Conservation (phyloP, 2,113 vertebrate genomes). For the Embiotoca jacksoni region DNA sequence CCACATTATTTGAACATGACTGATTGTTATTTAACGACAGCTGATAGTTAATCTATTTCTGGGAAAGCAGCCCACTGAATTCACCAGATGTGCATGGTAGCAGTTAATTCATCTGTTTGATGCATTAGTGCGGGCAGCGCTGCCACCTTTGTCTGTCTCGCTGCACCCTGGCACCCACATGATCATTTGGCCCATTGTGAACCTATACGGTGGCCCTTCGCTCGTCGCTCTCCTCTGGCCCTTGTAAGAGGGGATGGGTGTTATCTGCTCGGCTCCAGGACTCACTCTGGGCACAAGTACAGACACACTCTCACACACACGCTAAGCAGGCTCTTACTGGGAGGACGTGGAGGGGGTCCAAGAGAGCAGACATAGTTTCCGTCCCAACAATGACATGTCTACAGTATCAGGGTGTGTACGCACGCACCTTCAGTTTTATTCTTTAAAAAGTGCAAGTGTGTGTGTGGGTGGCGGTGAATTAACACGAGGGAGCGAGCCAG, state of each 20-base stretch:
- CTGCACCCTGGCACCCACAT: constrained; percentile 60
- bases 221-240: constrained; percentile 58
- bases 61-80: constrained; percentile 67
- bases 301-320: constrained; percentile 53
- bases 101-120: constrained; percentile 70
- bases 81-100: constrained; percentile 63
- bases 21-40: constrained; percentile 67
- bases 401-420: constrained; percentile 28
- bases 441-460: constrained; percentile 21
- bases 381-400: constrained; percentile 65
- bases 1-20: constrained; percentile 56
- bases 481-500: constrained; percentile 7
- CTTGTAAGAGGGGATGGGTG: constrained; percentile 59
- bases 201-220: constrained; percentile 32
- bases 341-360: constrained; percentile 59
- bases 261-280: constrained; percentile 76
- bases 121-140: constrained; percentile 50
- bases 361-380: constrained; percentile 54
- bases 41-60: constrained; percentile 74
- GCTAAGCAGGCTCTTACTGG: constrained; percentile 62
- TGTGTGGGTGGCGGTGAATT: constrained; percentile 24
- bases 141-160: constrained; percentile 71
- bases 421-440: constrained; percentile 15
- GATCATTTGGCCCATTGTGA: constrained; percentile 65
- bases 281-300: constrained; percentile 68